phyloP scores from a whole-genome alignment of 2,797 vertebrate species.

The Acrossocheilus wenchowensis region DNA sequence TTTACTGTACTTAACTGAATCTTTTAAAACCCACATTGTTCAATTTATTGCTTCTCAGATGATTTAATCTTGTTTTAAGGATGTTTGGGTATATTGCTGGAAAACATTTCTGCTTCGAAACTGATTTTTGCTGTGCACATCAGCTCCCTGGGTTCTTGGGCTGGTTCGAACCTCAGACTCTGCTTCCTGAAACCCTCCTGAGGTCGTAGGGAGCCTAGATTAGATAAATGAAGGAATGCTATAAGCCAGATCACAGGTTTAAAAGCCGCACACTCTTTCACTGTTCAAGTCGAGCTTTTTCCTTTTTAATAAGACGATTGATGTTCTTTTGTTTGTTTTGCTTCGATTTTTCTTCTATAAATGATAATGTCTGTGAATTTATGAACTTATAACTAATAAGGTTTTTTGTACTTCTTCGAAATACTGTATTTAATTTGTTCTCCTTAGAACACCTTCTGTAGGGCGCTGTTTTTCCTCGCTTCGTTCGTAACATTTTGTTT shows the following conservation, averaged over 20 bases:
- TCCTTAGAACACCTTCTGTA: constrained; percentile 47
- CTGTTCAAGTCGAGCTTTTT: constrained; percentile 36
- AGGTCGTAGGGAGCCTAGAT: constrained; percentile 29
- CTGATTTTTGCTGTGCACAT: constrained; percentile 23
- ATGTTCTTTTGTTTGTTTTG: constrained; percentile 52
- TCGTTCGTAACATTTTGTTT: constrained; percentile 72
- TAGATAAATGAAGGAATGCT: constrained; percentile 57
- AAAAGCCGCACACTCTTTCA: constrained; percentile 24
- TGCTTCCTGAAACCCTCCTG: constrained; percentile 38
- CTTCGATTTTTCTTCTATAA: constrained; percentile 38
- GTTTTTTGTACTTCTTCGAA: constrained; percentile 54
- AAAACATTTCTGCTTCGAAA: not conserved
- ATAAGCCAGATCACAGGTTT: constrained; percentile 37
- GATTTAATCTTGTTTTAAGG: not conserved
- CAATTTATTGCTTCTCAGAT: constrained; percentile 1
- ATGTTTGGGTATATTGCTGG: not conserved
- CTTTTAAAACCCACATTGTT: not conserved
- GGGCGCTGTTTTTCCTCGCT: constrained; percentile 66
- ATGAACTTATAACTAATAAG: constrained; percentile 63
- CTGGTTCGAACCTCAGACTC: constrained; percentile 28
- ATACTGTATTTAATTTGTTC: constrained; percentile 58
- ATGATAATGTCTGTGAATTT: constrained; percentile 64
- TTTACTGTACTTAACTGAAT: not conserved
- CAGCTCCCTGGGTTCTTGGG: constrained; percentile 17
- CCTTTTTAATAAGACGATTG: constrained; percentile 55